phyloP scores from a whole-genome alignment of 1,140 invertebrate species.

The Drosophila prosaltans region DNA sequence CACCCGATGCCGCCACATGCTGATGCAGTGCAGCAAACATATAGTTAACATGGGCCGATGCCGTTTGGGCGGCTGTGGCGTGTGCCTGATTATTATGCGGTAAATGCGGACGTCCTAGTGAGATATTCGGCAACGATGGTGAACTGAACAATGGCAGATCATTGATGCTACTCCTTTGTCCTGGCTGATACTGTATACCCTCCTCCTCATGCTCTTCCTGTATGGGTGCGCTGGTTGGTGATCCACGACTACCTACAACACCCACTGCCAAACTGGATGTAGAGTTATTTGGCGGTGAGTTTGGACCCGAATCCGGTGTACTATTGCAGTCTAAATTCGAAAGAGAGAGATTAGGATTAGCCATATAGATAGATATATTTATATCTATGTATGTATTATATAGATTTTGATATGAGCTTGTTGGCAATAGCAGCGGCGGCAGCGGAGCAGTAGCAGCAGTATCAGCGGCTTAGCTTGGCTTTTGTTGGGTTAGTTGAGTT shows the following conservation, averaged over 20 bases:
- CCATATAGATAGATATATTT: background rate
- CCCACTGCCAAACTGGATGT: constrained; percentile 85
- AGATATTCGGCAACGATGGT: constrained; percentile 98
- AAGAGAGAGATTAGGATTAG: background rate
- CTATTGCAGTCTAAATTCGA: constrained; percentile 84
- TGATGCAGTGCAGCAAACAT: constrained; percentile 73
- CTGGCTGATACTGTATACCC: constrained; percentile 77
- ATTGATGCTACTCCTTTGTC: constrained; percentile 82
- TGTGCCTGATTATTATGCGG: constrained; percentile 81
- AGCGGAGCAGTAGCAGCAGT: constrained; percentile 1
- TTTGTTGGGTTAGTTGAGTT: constrained; percentile 11
- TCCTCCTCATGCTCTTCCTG: constrained; percentile 87
- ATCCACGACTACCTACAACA: constrained; percentile 84
- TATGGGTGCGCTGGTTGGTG: constrained; percentile 87
- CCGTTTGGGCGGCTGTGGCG: constrained; percentile 59
- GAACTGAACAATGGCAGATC: constrained; percentile 93
- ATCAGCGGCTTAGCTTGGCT: constrained; percentile 24
- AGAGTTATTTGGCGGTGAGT: constrained; percentile 88
- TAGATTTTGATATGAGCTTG: background rate
- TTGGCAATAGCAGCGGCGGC: constrained; percentile 15
- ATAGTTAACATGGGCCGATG: constrained; percentile 48
- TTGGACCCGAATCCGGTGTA: constrained; percentile 92
- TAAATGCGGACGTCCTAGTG: constrained; percentile 92
- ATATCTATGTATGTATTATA: background rate
- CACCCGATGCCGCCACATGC: constrained; percentile 58